Evolutionary conservation across 2,888 invertebrate genomes (phyloP).

Genomic region (Caenorhabditis sp.): DNA sequence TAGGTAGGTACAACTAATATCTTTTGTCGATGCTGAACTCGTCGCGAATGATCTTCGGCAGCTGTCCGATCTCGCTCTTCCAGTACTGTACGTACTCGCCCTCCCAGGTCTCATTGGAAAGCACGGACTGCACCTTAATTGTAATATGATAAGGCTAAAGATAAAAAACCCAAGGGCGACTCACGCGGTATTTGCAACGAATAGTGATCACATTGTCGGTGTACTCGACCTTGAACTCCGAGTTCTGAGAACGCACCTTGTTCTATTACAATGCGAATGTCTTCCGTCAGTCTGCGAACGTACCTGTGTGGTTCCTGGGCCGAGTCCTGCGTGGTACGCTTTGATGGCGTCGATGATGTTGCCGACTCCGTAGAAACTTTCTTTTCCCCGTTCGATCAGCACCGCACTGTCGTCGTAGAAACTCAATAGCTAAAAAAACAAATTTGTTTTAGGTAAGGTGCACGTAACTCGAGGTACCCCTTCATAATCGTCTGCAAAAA

Average conservation of each 20-base stretch:
- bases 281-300: background rate
- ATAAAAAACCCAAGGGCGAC: background rate
- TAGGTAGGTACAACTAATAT: conserved; percentile 17
- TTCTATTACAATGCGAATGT: conserved; percentile 33
- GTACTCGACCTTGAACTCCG: conserved; percentile 44
- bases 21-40: conserved; percentile 57
- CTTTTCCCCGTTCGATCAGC: conserved; percentile 51
- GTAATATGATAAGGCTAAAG: conserved; percentile 1
- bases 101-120: conserved; percentile 39
- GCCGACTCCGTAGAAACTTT: conserved; percentile 34
- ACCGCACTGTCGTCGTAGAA: conserved; percentile 56
- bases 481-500: conserved; percentile 51
- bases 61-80: conserved; percentile 41
- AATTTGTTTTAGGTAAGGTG: too few relatives aligned
- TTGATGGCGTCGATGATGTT: conserved; percentile 52
- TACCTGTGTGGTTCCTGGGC: conserved; percentile 49
- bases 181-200: conserved; percentile 52
- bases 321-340: conserved; percentile 46
- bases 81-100: conserved; percentile 56
- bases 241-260: conserved; percentile 47
- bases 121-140: conserved; percentile 57
- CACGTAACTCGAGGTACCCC: background rate
- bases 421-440: conserved; percentile 23
- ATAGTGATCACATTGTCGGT: conserved; percentile 44
- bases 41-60: conserved; percentile 55